Conservation (phyloP, 2,797 vertebrate genomes). For the Lepus oiostolus region DNA sequence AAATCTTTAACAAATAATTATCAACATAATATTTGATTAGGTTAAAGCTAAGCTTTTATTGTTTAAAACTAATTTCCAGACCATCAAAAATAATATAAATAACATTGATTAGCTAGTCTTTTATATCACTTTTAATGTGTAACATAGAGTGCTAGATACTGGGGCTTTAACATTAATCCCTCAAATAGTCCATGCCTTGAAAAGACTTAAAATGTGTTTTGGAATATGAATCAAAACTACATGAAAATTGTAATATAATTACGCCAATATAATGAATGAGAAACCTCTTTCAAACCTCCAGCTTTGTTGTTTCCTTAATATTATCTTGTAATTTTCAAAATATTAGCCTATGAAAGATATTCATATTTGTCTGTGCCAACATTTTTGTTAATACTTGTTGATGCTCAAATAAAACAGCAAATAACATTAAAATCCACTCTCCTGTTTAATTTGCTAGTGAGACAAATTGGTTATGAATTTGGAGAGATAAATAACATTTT, state of each 20-base stretch:
- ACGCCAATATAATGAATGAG: neutral
- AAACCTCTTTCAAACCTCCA: neutral
- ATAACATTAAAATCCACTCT: neutral
- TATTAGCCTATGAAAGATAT: neutral
- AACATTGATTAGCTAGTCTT: neutral
- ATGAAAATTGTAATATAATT: neutral
- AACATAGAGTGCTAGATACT: neutral
- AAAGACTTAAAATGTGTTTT: neutral
- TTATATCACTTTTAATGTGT: neutral
- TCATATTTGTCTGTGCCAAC: neutral
- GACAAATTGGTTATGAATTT: neutral
- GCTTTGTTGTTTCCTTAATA: neutral
- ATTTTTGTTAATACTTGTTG: neutral
- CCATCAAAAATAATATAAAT: neutral
- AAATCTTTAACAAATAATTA: too few relatives aligned
- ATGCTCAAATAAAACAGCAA: neutral
- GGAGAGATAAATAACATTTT: conserved; percentile 15
- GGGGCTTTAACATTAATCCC: neutral
- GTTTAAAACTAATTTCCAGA: conserved; percentile 11
- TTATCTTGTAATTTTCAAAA: conserved; percentile 1
- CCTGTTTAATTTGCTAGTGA: neutral
- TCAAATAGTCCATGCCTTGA: neutral
- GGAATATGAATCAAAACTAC: neutral
- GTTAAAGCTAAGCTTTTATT: conserved; percentile 15
- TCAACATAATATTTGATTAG: neutral